Percentiles rank a stretch among this genome's conserved stretches.
phyloP scores from a whole-genome alignment of 2,113 vertebrate genomes.

The Corythornis madagascariensis region DNA sequence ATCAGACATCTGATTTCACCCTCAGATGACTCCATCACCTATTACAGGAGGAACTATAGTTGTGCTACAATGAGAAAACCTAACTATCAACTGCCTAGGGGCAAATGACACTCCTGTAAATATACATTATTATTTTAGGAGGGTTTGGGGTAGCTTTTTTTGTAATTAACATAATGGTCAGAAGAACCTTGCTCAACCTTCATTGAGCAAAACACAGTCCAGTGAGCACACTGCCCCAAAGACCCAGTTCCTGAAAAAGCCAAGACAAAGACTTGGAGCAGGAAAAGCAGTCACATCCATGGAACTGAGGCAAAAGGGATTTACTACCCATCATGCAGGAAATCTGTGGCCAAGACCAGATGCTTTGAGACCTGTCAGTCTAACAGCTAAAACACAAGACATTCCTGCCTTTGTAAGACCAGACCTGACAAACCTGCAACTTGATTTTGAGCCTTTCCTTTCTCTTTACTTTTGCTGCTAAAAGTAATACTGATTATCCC shows the following conservation, averaged over 20 bases:
- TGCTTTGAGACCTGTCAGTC: neutral
- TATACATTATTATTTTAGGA: neutral
- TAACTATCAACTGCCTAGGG: neutral
- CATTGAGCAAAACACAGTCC: neutral
- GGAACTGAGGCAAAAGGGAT: neutral
- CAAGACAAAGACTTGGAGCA: neutral
- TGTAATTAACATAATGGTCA: neutral
- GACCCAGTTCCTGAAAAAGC: neutral
- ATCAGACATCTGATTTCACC: neutral
- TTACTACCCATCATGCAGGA: neutral
- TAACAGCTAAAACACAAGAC: neutral
- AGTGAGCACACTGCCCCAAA: neutral
- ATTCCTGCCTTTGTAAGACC: neutral
- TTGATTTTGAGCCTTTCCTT: neutral
- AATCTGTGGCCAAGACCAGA: neutral
- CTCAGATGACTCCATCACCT: neutral
- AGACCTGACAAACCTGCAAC: neutral
- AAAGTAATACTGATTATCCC: slow-evolving; percentile 11
- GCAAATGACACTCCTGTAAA: neutral
- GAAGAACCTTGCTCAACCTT: neutral
- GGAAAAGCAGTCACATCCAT: neutral
- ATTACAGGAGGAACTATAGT: neutral
- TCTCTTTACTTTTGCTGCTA: neutral
- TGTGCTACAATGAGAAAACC: neutral
- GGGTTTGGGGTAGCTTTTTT: no score